These are phyloP conservation scores for Poliocrania exsul DNA, from an alignment of 2,797 vertebrate genomes.

Conservation along the genomic window DNA sequence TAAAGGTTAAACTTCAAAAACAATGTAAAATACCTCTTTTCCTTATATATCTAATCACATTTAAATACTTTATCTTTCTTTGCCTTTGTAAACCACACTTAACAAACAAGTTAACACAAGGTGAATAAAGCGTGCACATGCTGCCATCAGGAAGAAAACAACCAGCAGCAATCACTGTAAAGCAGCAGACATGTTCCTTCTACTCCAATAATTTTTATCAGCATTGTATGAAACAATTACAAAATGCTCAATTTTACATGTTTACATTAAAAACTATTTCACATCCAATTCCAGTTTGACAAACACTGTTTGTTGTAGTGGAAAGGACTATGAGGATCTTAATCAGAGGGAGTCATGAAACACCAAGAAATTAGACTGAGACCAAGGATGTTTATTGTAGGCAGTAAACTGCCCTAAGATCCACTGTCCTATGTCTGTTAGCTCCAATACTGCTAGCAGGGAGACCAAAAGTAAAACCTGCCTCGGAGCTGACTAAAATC, in stretches of 20 bases:
- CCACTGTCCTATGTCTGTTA: neutral
- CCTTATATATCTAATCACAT: neutral
- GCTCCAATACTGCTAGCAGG: neutral
- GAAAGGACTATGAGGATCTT: neutral
- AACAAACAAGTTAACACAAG: neutral
- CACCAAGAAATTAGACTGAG: neutral
- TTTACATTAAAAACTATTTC: neutral
- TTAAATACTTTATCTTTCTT: neutral
- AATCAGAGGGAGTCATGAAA: neutral
- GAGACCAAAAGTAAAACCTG: neutral
- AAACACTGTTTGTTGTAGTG: fast-evolving
- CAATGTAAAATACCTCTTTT: neutral
- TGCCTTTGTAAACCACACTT: neutral
- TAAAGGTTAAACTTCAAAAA: neutral
- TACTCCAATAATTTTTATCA: neutral
- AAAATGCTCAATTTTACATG: neutral
- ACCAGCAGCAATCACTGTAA: neutral
- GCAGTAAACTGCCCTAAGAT: neutral
- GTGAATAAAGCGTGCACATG: neutral
- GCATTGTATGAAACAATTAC: neutral
- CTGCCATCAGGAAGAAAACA: neutral
- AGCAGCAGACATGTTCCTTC: neutral
- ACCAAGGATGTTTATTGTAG: neutral
- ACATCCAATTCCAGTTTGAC: neutral
- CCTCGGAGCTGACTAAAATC: neutral